phyloP scores from a whole-genome alignment of 2,797 vertebrate genomes.

The Thamnophis elegans region DNA sequence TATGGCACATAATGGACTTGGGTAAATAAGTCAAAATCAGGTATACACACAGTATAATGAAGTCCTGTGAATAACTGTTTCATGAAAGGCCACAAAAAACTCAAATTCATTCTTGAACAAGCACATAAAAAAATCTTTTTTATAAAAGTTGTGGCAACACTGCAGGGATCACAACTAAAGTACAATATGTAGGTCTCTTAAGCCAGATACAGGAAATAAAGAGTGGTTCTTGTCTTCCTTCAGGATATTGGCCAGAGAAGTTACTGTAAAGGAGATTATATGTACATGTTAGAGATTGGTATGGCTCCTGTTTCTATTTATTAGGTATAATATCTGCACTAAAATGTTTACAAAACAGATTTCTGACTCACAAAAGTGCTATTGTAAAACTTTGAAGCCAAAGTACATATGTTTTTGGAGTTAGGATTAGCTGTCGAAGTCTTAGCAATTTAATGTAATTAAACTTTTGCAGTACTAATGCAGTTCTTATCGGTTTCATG shows the following conservation, averaged over 20 bases:
- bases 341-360: neutral
- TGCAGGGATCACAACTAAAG: neutral
- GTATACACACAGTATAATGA: slow-evolving; percentile 3
- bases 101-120: neutral
- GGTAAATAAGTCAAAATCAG: slow-evolving; percentile 41
- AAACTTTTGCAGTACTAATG: neutral
- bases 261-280: slow-evolving; percentile 6
- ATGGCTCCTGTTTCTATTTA: neutral
- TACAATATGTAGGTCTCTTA: neutral
- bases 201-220: neutral
- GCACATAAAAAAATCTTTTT: slow-evolving; percentile 19
- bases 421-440: neutral
- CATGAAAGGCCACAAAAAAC: neutral
- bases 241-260: neutral
- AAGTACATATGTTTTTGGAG: neutral
- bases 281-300: accelerated
- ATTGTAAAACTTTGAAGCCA: neutral
- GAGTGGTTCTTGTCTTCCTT: neutral
- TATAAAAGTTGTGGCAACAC: slow-evolving; percentile 20
- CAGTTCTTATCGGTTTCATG: neutral
- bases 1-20: neutral
- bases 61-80: neutral
- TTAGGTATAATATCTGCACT: neutral
- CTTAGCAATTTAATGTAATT: neutral
- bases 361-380: neutral